These are phyloP conservation scores for Peromyscus maniculatus DNA, from an alignment of 2,113 vertebrate species.

Conservation along the genomic window DNA sequence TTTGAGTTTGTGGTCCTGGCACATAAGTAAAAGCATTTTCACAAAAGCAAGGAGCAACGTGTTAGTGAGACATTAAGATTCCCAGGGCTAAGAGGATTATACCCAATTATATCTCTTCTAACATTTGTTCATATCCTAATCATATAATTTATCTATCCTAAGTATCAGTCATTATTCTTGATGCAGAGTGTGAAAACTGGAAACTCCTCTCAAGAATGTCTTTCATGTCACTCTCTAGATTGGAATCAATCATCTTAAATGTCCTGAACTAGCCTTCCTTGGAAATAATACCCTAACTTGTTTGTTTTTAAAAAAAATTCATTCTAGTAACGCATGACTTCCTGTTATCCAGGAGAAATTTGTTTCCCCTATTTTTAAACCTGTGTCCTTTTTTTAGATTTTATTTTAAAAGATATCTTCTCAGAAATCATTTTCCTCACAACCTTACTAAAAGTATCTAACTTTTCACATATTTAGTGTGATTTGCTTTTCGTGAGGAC, in stretches of 20 bases:
- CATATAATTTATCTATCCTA: not conserved
- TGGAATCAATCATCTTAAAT: not conserved
- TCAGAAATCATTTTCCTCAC: not conserved
- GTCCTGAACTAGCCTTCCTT: not conserved
- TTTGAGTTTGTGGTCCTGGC: not conserved
- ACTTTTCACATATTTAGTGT: not conserved
- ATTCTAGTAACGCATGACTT: not conserved
- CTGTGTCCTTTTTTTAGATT: not conserved
- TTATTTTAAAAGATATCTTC: not conserved
- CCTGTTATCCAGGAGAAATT: not conserved
- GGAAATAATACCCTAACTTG: not conserved
- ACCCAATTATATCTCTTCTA: not conserved
- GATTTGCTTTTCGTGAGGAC: not conserved
- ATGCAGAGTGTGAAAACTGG: not conserved
- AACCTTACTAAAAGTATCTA: not conserved
- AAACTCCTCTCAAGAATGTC: not conserved
- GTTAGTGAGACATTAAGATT: not conserved
- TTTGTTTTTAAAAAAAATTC: not conserved
- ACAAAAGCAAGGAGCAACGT: too few relatives aligned
- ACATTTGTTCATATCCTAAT: not conserved
- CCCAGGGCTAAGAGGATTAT: not conserved
- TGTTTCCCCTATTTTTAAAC: not conserved
- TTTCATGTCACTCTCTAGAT: not conserved
- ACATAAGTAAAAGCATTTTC: not conserved
- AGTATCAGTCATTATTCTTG: not conserved